phyloP scores from a whole-genome alignment of 2,797 vertebrate species.

The Pangasius krempfi region DNA sequence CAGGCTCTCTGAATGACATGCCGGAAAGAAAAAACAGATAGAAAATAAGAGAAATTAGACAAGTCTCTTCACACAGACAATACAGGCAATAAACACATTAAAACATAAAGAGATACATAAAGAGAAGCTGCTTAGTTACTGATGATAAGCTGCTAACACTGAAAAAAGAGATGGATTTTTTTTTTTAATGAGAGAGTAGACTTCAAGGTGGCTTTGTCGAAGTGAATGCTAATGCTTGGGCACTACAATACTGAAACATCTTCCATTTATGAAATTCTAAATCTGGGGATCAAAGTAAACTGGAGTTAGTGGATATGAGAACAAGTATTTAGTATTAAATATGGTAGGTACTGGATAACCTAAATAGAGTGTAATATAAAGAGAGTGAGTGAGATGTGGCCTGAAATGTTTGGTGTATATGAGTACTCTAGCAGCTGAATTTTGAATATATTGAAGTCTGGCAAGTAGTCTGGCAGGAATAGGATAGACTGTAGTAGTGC shows the following conservation, averaged over 20 bases:
- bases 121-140: not conserved
- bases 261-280: not conserved
- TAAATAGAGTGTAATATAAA: not conserved
- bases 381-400: not conserved
- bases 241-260: not conserved
- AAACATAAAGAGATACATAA: slow-evolving; percentile 41
- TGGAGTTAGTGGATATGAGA: not conserved
- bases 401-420: not conserved
- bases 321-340: not conserved
- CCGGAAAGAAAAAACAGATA: slow-evolving; percentile 12
- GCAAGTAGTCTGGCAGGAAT: not conserved
- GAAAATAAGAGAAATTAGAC: slow-evolving; percentile 39
- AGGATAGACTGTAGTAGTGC: too few species aligned
- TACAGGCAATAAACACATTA: slow-evolving; percentile 31
- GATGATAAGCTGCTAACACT: not conserved
- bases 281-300: not conserved
- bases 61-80: slow-evolving; percentile 28
- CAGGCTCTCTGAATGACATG: slow-evolving; percentile 77
- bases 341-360: not conserved
- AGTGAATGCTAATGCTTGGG: not conserved
- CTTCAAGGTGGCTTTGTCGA: not conserved
- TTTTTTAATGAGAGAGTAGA: not conserved
- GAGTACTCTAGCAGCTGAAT: not conserved
- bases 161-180: not conserved
- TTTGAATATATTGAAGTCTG: not conserved